phyloP scores from a whole-genome alignment of 1,140 invertebrate genomes.

The Drosophila nigrodunni region DNA sequence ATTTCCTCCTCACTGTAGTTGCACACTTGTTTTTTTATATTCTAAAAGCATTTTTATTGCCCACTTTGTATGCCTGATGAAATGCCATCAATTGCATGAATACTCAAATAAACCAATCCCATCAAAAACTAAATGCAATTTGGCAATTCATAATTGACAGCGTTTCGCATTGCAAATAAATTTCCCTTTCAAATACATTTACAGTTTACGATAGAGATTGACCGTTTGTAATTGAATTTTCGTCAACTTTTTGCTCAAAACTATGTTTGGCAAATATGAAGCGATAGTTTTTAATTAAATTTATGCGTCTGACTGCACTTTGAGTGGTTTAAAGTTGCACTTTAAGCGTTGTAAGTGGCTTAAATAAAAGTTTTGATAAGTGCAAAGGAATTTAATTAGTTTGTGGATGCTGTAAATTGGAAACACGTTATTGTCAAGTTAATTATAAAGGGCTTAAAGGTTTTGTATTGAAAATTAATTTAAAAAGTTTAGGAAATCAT shows the following conservation, averaged over 20 bases:
- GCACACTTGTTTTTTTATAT: constrained; percentile 21
- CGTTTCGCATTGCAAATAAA: constrained; percentile 8
- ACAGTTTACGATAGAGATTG: constrained; percentile 21
- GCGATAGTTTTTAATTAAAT: constrained; percentile 43
- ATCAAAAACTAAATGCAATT: constrained; percentile 46
- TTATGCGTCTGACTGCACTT: constrained; percentile 12
- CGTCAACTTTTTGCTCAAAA: constrained; percentile 21
- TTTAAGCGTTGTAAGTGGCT: not conserved
- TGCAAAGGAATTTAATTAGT: not conserved
- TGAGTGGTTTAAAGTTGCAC: not conserved
- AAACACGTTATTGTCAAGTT: too few species aligned
- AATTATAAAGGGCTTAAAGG: too few species aligned
- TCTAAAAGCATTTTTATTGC: constrained; percentile 54
- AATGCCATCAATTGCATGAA: constrained; percentile 46
- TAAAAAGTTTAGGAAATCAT: too few species aligned
- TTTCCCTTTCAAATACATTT: not conserved
- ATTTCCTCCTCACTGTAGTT: constrained; percentile 5
- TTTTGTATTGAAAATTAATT: too few species aligned
- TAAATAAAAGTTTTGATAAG: not conserved
- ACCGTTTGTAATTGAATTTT: constrained; percentile 42
- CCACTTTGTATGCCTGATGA: constrained; percentile 35
- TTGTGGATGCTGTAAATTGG: too few species aligned
- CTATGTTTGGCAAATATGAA: constrained; percentile 17
- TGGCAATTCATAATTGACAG: constrained; percentile 47
- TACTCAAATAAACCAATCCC: constrained; percentile 13